Base-by-base conservation (phyloP, 2,888 invertebrate species). In the Vannuccia rotundouncinata region DNA sequence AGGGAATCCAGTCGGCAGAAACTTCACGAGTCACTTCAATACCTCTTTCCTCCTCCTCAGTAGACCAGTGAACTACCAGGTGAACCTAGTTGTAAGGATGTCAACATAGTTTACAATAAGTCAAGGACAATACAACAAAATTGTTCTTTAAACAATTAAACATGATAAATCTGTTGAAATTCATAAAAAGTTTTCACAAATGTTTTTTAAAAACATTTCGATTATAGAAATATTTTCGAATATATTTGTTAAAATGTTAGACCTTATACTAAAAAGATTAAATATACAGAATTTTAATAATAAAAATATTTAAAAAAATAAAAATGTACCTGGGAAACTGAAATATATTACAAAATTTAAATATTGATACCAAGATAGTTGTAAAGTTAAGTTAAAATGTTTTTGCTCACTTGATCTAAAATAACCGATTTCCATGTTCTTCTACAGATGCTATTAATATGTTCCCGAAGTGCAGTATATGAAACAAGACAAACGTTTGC, bases 51-150 rank as follows among this genome's bases (percentile, higher is more conserved):
- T 66, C 66, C 66, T 66, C 66, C 25, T 66, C 66, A 2, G 5
- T 66, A 27, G 66, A 66, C 66, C 66, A 66, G 66, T 66, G 66
- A 27, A 66, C 66, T 22, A 66, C 66, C 66, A 66, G 22, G 25
- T 66, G 66, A 22, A 66, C 66, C 66, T 66, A 27, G 22, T 5
- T 5, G 66, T 22, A 22, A 22, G 25, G 5, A 66, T 45, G 45
- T 45, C 17, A 45, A 45, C 5, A 17, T 45, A 10, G 5, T 45
- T 17, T 45, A 17, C 45, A 45, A 45, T 45, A 45, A 45, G 45
- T 10, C n/a, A n/a, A n/a, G n/a, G n/a, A n/a, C n/a, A 45, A 45
- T 17, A 45, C 45, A 45, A 45, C 17, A 45, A 45, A 5, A 10
- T 45, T 45, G 17, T 45, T 45, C 17, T 45, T 45, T 10, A 45